These are phyloP conservation scores for Drosophila ironensis DNA, from an alignment of 1,140 invertebrate genomes.

Conservation along the genomic window DNA sequence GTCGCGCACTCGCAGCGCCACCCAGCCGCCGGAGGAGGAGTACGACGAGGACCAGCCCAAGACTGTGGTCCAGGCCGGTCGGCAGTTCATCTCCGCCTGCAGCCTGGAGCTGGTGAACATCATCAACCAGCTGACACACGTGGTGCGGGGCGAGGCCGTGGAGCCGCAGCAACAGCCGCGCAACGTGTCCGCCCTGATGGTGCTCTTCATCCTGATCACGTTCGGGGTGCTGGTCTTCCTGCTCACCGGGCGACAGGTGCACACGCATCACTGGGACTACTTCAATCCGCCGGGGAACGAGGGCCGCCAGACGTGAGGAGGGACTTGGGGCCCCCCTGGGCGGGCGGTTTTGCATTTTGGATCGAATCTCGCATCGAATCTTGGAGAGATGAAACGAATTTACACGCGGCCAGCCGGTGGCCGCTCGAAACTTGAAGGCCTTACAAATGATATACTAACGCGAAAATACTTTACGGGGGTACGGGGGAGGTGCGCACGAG, in stretches of 20 bases:
- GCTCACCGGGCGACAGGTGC: constrained; percentile 85
- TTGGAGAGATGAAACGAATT: constrained; percentile 62
- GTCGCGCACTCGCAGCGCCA: constrained; percentile 79
- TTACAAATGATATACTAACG: constrained; percentile 70
- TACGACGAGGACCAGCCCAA: constrained; percentile 77
- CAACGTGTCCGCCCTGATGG: constrained; percentile 88
- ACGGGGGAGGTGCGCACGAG: constrained; percentile 42
- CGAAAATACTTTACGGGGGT: constrained; percentile 64
- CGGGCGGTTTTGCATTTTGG: constrained; percentile 72
- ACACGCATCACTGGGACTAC: constrained; percentile 93
- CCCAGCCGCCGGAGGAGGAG: constrained; percentile 70
- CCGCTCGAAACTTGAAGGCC: constrained; percentile 73
- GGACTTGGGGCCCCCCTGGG: constrained; percentile 10
- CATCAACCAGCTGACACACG: constrained; percentile 86
- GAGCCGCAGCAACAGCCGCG: constrained; percentile 61
- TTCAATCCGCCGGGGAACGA: constrained; percentile 88
- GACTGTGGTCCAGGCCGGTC: constrained; percentile 85
- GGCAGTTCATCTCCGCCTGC: constrained; percentile 86
- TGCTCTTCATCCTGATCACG: constrained; percentile 88
- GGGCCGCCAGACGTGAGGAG: constrained; percentile 66
- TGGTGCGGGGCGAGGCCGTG: constrained; percentile 83
- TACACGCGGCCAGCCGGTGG: constrained; percentile 56
- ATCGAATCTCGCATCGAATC: constrained; percentile 34
- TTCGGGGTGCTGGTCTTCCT: constrained; percentile 84
- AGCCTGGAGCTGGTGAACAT: constrained; percentile 85